Evolutionary conservation across 2,888 invertebrate species (phyloP).

Genomic region (Drosophila sordidapex): DNA sequence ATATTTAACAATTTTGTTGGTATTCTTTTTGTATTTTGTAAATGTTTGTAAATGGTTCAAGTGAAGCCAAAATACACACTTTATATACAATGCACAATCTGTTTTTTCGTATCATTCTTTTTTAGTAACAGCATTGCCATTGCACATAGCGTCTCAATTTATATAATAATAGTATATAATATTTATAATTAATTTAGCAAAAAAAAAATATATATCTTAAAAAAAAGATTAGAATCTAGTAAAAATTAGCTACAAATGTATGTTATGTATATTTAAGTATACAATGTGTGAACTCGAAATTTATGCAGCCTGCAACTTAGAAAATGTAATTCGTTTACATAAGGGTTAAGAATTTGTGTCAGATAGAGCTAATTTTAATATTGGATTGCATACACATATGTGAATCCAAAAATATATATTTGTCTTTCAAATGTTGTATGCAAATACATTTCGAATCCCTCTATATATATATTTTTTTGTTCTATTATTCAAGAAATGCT

Average conservation of each 20-base stretch:
- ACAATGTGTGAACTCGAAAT: neutral
- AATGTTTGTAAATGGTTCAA: neutral
- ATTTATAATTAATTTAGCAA: neutral
- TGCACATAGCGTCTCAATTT: neutral
- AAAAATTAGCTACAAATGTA: neutral
- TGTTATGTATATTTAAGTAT: neutral
- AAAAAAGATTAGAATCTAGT: neutral
- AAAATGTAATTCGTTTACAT: neutral
- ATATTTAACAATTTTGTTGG: neutral
- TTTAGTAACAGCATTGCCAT: neutral
- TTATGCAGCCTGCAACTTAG: conserved; percentile 1
- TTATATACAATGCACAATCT: neutral
- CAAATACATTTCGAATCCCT: neutral
- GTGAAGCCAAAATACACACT: neutral
- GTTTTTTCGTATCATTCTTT: neutral
- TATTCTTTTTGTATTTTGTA: neutral
- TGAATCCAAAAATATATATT: neutral
- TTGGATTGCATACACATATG: neutral
- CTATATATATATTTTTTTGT: neutral
- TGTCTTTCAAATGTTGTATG: neutral
- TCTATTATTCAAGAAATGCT: neutral
- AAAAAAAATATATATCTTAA: neutral
- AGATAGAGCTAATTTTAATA: neutral
- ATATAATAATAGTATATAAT: neutral
- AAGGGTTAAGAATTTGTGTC: neutral